A percentile compares a stretch with the other conserved stretches of the same genome.
These are phyloP conservation scores for Stenichneumon culpator DNA, from an alignment of 2,888 invertebrate genomes.

Conservation along the genomic window DNA sequence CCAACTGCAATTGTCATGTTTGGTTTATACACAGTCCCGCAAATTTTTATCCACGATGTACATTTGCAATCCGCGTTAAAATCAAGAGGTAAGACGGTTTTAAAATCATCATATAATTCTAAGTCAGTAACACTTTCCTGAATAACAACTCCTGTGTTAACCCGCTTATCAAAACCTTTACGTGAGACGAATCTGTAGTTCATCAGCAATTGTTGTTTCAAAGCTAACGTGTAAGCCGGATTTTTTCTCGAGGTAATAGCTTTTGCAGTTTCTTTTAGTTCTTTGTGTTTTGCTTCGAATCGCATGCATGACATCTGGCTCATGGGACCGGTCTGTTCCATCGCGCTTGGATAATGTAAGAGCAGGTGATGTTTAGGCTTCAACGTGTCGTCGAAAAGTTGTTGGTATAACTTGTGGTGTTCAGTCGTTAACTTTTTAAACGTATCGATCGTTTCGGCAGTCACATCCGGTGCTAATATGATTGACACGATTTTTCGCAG, in stretches of 20 bases:
- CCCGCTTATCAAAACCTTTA: conserved; percentile 8
- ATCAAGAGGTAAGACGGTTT: conserved; percentile 10
- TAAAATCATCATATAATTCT: conserved; percentile 5
- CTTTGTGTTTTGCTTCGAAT: conserved; percentile 53
- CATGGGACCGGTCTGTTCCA: conserved; percentile 29
- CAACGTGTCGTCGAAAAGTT: conserved; percentile 40
- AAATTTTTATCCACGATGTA: conserved; percentile 15
- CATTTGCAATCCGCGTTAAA: background rate
- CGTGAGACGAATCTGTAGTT: conserved; percentile 35
- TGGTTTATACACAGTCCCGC: background rate
- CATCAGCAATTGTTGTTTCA: conserved; percentile 37
- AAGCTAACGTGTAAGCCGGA: conserved; percentile 37
- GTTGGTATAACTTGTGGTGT: conserved; percentile 52
- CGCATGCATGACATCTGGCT: conserved; percentile 24
- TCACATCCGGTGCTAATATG: conserved; percentile 16
- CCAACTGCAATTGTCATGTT: conserved; percentile 8
- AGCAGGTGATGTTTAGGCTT: conserved; percentile 47
- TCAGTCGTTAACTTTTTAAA: conserved; percentile 46
- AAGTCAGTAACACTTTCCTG: background rate
- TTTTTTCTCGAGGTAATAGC: conserved; percentile 33
- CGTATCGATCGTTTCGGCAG: conserved; percentile 15
- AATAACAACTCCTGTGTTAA: conserved; percentile 4
- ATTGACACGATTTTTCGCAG: conserved; percentile 42
- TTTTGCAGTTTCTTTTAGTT: conserved; percentile 45
- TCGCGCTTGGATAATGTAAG: conserved; percentile 28